Conservation (phyloP, 2,888 invertebrate species). For the Erebia aethiops region DNA sequence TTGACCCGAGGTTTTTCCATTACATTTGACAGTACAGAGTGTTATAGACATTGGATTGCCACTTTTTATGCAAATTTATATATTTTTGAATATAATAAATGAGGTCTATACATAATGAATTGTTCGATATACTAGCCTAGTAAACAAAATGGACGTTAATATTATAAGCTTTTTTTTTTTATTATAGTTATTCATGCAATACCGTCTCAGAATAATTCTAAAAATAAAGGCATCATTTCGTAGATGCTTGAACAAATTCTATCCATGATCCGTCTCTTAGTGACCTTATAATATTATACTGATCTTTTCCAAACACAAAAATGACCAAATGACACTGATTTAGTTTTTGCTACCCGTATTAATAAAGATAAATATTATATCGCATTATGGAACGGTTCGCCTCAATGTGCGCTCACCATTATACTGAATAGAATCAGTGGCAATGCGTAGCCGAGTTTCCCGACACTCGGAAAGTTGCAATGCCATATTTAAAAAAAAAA, state of each 20-base stretch:
- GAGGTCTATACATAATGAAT: neutral
- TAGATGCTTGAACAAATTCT: constrained; percentile 33
- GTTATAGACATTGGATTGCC: too few species aligned
- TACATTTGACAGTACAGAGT: too few species aligned
- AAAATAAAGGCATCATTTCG: constrained; percentile 25
- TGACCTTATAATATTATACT: constrained; percentile 42
- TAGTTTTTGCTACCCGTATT: neutral
- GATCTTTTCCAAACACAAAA: constrained; percentile 29
- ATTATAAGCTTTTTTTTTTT: constrained; percentile 5
- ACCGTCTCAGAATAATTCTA: constrained; percentile 37
- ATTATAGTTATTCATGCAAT: constrained; percentile 22
- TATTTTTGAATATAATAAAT: too few species aligned
- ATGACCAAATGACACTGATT: constrained; percentile 4
- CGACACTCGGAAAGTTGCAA: constrained; percentile 79
- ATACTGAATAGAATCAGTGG: constrained; percentile 24
- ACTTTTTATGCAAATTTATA: too few species aligned
- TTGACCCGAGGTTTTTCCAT: too few species aligned
- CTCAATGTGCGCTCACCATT: neutral
- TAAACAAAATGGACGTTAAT: neutral
- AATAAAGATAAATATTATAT: neutral
- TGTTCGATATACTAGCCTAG: neutral
- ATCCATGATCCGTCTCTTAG: constrained; percentile 38
- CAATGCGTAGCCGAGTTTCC: constrained; percentile 67
- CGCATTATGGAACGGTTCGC: neutral
- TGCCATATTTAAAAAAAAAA: constrained; percentile 37